Percentiles rank a stretch among this genome's conserved stretches.
These are phyloP conservation scores for Rugalucina vietnamica DNA, from an alignment of 2,888 invertebrate species.

Conservation along the genomic window DNA sequence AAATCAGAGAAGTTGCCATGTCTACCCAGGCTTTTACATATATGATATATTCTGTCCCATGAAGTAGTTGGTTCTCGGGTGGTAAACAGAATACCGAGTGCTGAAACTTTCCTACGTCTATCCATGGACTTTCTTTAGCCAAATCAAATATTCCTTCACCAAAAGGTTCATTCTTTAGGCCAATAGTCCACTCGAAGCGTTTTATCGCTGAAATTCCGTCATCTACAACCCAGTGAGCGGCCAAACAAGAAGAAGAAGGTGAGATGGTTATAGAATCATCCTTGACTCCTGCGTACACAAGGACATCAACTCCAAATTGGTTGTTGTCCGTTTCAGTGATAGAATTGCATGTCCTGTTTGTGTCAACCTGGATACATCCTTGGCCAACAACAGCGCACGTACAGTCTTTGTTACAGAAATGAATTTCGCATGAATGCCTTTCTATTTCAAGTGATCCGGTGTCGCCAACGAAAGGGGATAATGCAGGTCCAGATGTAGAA, in stretches of 20 bases:
- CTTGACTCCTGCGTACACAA: not conserved
- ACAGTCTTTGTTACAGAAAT: constrained; percentile 63
- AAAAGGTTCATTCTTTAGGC: constrained; percentile 26
- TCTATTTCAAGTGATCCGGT: constrained; percentile 50
- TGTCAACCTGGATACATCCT: constrained; percentile 39
- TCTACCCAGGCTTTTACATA: constrained; percentile 61
- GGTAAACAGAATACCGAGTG: constrained; percentile 51
- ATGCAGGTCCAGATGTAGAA: not conserved
- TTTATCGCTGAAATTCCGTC: not conserved
- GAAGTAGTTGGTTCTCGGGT: constrained; percentile 20
- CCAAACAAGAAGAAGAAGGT: constrained; percentile 40
- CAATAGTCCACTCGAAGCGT: constrained; percentile 61
- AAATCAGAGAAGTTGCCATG: constrained; percentile 20
- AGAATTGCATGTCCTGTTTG: constrained; percentile 14
- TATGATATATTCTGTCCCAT: constrained; percentile 17
- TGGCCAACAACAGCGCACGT: constrained; percentile 65
- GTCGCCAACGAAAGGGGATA: not conserved
- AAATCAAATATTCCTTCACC: constrained; percentile 56
- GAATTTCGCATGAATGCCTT: constrained; percentile 60
- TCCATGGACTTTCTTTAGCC: constrained; percentile 45
- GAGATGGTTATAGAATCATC: not conserved
- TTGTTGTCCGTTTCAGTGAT: not conserved
- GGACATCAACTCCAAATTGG: not conserved
- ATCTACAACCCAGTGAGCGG: constrained; percentile 22
- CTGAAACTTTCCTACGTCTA: constrained; percentile 45